Base-by-base conservation (phyloP, 2,113 vertebrate genomes). In the Lycocorax pyrrhopterus region DNA sequence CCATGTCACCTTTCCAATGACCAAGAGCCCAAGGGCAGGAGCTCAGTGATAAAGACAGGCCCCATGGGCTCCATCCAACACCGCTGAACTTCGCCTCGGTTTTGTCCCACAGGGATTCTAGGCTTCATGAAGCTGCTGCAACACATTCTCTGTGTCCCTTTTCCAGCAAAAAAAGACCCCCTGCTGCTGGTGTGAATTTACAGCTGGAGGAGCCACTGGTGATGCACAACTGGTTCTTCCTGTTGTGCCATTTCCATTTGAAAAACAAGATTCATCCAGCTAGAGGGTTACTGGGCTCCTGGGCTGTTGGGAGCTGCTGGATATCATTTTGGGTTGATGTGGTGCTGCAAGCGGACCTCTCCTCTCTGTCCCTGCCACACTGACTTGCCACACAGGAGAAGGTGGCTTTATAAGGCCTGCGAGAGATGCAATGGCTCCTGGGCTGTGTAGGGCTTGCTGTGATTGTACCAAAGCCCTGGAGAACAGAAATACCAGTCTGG, bases 1-100 rank as follows among this genome's bases (percentile, higher is more conserved):
- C 59, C 47, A 17, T 2, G 0, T 64, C 27, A n/a, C 64, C 43
- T 52, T 60, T 43, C 13, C 3, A 16, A 16, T 58, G 74, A 16
- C 62, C 4, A 7, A n/a, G 74, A 44, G 22, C 35, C 17, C 0
- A 2, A 22, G 75, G 41, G 37, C 62, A 9, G 58, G 56, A 67
- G 86, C 60, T 87, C 3, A 3, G 55, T 1, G 3, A 13, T 10
- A 12, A 32, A 46, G 55, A 63, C 47, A 60, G 76, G 47, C 37
- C 39, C 44, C 0, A 0, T 3, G 41, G 64, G 47, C 43, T 69
- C 35, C 1, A 1, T 67, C 63, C 4, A 2, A 4, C 25, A 51
- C 63, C 0, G 4, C 47, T 79, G 53, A 60, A 33, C 30, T 41
- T 51, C 0, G 0, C 44, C 37, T 15, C 3, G 1, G 5, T 76